Percentiles rank a stretch among this genome's conserved stretches.
Evolutionary conservation across 1,140 invertebrate species (phyloP).

Genomic region (Ceratina calcarata): DNA sequence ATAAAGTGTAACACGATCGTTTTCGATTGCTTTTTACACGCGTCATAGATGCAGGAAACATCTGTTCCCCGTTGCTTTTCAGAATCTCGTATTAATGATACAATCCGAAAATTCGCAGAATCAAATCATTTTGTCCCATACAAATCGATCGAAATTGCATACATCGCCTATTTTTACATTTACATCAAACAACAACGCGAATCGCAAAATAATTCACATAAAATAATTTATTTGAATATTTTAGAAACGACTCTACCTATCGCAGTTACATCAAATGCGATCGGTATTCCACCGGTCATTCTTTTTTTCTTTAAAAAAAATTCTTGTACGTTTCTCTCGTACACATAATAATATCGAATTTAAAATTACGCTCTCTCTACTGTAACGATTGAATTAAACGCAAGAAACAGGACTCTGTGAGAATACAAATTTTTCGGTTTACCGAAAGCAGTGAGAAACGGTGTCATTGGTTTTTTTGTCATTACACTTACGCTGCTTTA

Average conservation of each 20-base stretch:
- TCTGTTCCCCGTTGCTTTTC: not conserved
- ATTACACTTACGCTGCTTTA: not conserved
- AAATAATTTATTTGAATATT: not conserved
- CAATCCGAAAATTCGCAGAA: not conserved
- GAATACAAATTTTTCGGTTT: constrained; percentile 8
- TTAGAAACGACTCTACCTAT: too few species aligned
- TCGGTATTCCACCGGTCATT: not conserved
- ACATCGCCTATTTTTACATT: constrained; percentile 12
- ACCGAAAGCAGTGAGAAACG: not conserved
- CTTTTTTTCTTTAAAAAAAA: too few species aligned
- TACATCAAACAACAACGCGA: not conserved
- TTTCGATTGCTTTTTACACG: constrained; percentile 49
- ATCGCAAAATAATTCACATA: not conserved
- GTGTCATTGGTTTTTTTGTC: not conserved
- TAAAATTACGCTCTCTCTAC: not conserved
- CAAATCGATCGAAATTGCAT: constrained; percentile 5
- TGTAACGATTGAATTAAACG: constrained; percentile 23
- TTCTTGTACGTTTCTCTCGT: not conserved
- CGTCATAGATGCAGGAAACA: constrained; percentile 36
- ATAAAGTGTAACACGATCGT: constrained; percentile 38
- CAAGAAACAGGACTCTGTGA: constrained; percentile 23
- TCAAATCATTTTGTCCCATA: not conserved
- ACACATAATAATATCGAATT: constrained; percentile 26
- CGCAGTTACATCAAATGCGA: not conserved
- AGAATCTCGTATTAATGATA: not conserved